phyloP scores from a whole-genome alignment of 1,140 invertebrate genomes.

The Drosophila saltans region DNA sequence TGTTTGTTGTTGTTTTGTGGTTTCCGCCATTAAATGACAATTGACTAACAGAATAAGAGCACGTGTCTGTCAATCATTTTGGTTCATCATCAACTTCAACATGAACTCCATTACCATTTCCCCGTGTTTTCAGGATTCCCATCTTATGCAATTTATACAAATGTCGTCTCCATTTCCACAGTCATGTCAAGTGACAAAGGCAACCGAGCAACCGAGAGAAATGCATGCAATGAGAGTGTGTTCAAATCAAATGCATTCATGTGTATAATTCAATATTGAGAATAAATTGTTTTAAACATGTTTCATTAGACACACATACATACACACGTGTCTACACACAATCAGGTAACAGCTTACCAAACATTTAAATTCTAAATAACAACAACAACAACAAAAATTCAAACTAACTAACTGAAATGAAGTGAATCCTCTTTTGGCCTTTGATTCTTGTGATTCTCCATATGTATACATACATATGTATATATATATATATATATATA shows the following conservation, averaged over 20 bases:
- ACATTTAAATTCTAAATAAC: conserved; percentile 57
- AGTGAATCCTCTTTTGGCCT: conserved; percentile 9
- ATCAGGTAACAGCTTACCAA: conserved; percentile 15
- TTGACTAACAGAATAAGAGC: not conserved
- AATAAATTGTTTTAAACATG: conserved; percentile 80
- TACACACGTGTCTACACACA: conserved; percentile 17
- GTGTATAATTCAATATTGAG: conserved; percentile 78
- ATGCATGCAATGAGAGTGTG: conserved; percentile 26
- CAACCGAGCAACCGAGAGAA: not conserved
- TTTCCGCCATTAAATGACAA: not conserved
- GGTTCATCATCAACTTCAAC: not conserved
- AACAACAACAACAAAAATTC: conserved; percentile 33
- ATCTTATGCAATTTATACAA: not conserved
- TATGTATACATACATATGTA: not conserved
- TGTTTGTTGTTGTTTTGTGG: too few relatives aligned
- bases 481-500: not conserved
- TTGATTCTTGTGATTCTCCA: conserved; percentile 3
- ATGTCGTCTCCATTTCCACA: conserved; percentile 11
- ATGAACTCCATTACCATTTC: not conserved
- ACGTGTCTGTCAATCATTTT: not conserved
- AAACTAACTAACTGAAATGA: conserved; percentile 45
- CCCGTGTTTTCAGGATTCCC: not conserved
- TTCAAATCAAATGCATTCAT: conserved; percentile 62
- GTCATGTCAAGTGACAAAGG: conserved; percentile 16
- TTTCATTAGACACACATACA: conserved; percentile 73